A percentile compares a stretch with the other conserved stretches of the same genome.
phyloP scores from a whole-genome alignment of 2,797 vertebrate genomes.

The Neosalanx taihuensis region DNA sequence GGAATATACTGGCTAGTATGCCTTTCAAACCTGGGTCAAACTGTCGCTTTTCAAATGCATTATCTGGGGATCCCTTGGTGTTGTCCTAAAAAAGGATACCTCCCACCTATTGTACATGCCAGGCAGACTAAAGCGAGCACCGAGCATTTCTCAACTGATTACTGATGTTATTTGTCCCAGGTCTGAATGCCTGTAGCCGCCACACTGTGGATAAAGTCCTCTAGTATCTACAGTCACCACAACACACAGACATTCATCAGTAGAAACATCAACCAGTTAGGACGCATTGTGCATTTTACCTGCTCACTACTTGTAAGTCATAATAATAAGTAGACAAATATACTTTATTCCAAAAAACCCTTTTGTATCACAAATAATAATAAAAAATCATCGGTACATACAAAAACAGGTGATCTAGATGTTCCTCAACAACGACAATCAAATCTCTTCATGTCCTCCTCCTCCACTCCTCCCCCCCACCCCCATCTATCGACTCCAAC shows the following conservation, averaged over 20 bases:
- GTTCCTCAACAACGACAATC: slow-evolving; percentile 52
- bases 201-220: slow-evolving; percentile 43
- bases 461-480: slow-evolving; percentile 20
- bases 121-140: too few species aligned
- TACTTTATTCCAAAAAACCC: slow-evolving; percentile 41
- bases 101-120: not conserved
- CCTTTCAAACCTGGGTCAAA: slow-evolving; percentile 16
- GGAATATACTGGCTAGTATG: slow-evolving; percentile 24
- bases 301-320: slow-evolving; percentile 58
- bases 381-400: slow-evolving; percentile 70
- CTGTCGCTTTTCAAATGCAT: not conserved
- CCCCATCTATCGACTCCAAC: slow-evolving; percentile 41
- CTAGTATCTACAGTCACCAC: slow-evolving; percentile 58
- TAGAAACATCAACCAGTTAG: not conserved
- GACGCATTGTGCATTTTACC: slow-evolving; percentile 34
- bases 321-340: slow-evolving; percentile 68
- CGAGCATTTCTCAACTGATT: not conserved
- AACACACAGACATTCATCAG: slow-evolving; percentile 63
- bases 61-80: not conserved
- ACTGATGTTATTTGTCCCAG: not conserved
- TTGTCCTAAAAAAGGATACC: not conserved
- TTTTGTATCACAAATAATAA: slow-evolving; percentile 59
- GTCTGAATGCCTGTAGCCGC: not conserved
- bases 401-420: slow-evolving; percentile 77
- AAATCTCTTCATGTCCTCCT: not conserved